Evolutionary conservation across 1,140 invertebrate species (phyloP), one percentile per base, ranked within the genome.

Genomic region (Coelopa frigida): DNA sequence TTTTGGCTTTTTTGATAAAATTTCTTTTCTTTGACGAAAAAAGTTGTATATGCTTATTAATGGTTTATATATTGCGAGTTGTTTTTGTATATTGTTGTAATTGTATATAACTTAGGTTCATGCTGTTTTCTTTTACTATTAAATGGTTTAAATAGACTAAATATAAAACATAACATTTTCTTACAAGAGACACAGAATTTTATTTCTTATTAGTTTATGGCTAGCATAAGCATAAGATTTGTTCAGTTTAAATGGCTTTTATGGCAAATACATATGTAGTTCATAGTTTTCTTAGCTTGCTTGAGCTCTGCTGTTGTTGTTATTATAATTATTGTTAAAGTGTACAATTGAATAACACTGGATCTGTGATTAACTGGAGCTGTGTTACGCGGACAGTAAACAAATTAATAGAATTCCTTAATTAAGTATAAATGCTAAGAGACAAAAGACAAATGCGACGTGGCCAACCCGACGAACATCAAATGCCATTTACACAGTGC

Each of bases 401-500:
- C 40, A 42, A 42, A 29, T 15, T 17, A 24, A 29, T 29, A 29
- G 7, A 29, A 8, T 29, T 29, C 7, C n/a, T 42, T 42, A 18
- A 29, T 42, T 42, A 42, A 29, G 40, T 42, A 42, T 42, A 42
- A 42, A 42, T 42, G 40, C 40, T 29, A 29, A 29, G 27, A 29
- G n/a, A 7, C 27, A 29, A 7, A 29, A 29, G 7, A 29, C 26
- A 42, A 18, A 14, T 21, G 8, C 3, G 20, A 15, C 14, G 22
- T 23, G 27, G 21, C 38, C 20, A 26, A 5, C n/a, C 18, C 15
- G 24, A 12, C 38, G 23, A 42, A 42, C 23, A 29, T n/a, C n/a
- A n/a, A n/a, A n/a, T n/a, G n/a, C n/a, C n/a, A n/a, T 43, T 43
- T 72, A 74, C 15, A 70, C 70, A 5, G 68, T 72, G 54, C 74